Percentiles rank a stretch among this genome's conserved stretches.
Conservation (phyloP, 2,888 invertebrate genomes). For the Drosophila emarginata region DNA sequence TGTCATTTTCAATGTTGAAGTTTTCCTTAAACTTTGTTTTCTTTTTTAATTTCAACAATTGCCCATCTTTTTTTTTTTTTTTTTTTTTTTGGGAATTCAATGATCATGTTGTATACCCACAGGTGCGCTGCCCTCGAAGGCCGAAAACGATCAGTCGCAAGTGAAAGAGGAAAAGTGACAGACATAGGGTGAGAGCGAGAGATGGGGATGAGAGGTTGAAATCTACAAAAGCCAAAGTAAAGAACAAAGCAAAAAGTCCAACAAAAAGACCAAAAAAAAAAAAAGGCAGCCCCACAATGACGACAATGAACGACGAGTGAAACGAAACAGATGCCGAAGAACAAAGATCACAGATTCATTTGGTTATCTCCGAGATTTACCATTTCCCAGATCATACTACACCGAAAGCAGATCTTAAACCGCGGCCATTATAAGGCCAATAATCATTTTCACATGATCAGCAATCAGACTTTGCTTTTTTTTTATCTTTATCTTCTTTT, state of each 20-base stretch:
- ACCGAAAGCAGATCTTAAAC: constrained; percentile 21
- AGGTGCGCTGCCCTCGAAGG: constrained; percentile 47
- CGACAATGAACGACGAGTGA: constrained; percentile 77
- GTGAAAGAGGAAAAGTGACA: constrained; percentile 12
- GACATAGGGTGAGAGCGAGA: constrained; percentile 13
- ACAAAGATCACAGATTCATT: constrained; percentile 32
- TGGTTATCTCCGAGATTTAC: constrained; percentile 12
- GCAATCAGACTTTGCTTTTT: constrained; percentile 21
- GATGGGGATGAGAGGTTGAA: background rate
- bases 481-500: too few species aligned
- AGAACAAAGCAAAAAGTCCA: constrained; percentile 50
- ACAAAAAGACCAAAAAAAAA: constrained; percentile 28
- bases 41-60: background rate
- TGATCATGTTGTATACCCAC: constrained; percentile 34
- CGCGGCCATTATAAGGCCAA: constrained; percentile 12
- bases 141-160: constrained; percentile 41
- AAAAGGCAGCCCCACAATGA: constrained; percentile 46
- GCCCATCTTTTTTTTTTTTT: too few species aligned
- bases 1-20: constrained; percentile 42
- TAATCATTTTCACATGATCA: constrained; percentile 54
- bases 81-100: background rate
- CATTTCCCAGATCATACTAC: too few species aligned
- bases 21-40: constrained; percentile 1
- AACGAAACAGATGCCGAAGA: constrained; percentile 73
- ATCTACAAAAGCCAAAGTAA: constrained; percentile 43